Conservation (phyloP, 1,140 invertebrate species). For the Physella acuta region DNA sequence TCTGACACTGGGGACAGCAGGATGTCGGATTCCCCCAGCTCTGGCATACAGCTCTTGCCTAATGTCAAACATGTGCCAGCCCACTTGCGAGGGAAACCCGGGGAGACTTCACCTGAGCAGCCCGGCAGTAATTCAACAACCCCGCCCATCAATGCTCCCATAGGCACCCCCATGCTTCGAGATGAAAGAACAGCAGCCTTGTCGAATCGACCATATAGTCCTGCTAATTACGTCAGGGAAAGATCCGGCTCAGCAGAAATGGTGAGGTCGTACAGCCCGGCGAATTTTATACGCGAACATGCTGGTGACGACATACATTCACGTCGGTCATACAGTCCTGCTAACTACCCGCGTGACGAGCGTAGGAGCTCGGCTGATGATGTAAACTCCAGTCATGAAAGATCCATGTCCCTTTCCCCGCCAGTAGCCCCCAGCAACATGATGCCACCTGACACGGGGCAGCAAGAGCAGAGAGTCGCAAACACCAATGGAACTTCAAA, state of each 20-base stretch:
- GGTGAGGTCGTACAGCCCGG: constrained; percentile 9
- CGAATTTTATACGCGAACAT: not conserved
- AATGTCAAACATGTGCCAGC: constrained; percentile 50
- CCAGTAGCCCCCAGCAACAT: not conserved
- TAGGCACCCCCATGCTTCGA: constrained; percentile 6
- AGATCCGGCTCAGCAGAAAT: constrained; percentile 1
- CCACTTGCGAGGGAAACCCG: constrained; percentile 33
- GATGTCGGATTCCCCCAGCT: constrained; percentile 25
- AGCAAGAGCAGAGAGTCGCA: not conserved
- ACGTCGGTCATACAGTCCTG: constrained; percentile 10
- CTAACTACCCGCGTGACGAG: constrained; percentile 5
- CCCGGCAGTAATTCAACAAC: constrained; percentile 27
- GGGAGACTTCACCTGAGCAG: constrained; percentile 32
- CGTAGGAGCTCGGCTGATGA: constrained; percentile 10
- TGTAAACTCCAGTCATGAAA: constrained; percentile 10
- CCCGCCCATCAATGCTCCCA: constrained; percentile 13
- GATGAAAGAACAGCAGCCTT: constrained; percentile 22
- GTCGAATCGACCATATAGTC: constrained; percentile 32
- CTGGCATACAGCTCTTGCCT: constrained; percentile 47
- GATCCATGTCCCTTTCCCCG: constrained; percentile 13
- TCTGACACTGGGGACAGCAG: constrained; percentile 20
- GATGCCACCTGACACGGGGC: not conserved
- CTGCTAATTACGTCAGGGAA: constrained; percentile 29
- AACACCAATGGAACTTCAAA: constrained; percentile 14
- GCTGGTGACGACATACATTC: not conserved